Evolutionary conservation across 1,140 invertebrate genomes (phyloP).

Genomic region (Bemisia tabaci): DNA sequence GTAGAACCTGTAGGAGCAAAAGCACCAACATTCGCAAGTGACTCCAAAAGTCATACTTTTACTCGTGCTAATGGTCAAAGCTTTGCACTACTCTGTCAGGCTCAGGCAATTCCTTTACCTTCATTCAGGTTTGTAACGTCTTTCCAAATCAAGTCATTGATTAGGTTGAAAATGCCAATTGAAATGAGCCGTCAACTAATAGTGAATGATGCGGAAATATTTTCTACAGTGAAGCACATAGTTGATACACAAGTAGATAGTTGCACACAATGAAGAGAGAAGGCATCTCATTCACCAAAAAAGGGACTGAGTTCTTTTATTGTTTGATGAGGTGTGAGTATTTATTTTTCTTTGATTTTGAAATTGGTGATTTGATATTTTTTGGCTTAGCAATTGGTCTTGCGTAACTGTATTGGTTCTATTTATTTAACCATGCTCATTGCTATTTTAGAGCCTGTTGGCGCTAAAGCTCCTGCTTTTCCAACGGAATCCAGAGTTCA

Average conservation of each 20-base stretch:
- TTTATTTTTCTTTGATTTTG: too few relatives aligned
- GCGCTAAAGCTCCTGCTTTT: constrained; percentile 40
- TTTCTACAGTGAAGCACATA: too few relatives aligned
- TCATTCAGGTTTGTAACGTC: constrained; percentile 34
- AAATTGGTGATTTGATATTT: too few relatives aligned
- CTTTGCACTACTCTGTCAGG: constrained; percentile 48
- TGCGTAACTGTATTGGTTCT: too few relatives aligned
- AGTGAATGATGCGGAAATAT: too few relatives aligned
- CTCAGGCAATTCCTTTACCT: constrained; percentile 54
- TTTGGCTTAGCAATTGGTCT: too few relatives aligned
- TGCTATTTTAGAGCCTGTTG: constrained; percentile 37
- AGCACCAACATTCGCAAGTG: constrained; percentile 43
- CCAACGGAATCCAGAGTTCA: constrained; percentile 22
- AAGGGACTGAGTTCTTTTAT: too few relatives aligned
- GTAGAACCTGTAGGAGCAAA: constrained; percentile 50
- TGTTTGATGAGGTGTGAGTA: background rate
- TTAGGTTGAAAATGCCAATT: background rate
- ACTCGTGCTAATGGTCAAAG: constrained; percentile 33
- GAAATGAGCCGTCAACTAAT: background rate
- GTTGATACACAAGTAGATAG: too few relatives aligned
- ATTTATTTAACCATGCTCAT: too few relatives aligned
- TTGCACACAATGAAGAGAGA: too few relatives aligned
- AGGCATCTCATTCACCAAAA: too few relatives aligned
- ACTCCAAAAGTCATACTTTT: constrained; percentile 35
- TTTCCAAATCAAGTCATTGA: constrained; percentile 9